Conservation (phyloP, 2,888 invertebrate species). For the Himalopsyche japonica region DNA sequence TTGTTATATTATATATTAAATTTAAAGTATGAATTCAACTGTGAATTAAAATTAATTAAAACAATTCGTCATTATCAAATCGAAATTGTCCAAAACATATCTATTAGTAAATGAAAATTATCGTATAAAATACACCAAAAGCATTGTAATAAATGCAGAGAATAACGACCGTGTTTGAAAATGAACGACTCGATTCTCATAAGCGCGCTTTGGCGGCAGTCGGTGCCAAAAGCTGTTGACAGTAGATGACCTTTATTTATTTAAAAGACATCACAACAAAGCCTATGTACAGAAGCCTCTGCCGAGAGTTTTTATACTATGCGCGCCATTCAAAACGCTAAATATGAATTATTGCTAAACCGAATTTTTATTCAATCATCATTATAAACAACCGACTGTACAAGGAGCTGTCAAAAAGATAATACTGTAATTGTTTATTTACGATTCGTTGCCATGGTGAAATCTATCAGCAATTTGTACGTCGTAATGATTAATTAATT, state of each 20-base stretch:
- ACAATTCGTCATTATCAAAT: too few relatives aligned
- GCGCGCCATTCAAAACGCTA: not conserved
- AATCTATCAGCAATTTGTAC: not conserved
- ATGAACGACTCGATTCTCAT: not conserved
- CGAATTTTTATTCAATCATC: not conserved
- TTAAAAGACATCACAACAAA: not conserved
- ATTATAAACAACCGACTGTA: not conserved
- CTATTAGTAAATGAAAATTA: too few relatives aligned
- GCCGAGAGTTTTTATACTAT: not conserved
- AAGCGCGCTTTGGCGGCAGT: not conserved
- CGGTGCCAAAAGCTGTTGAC: not conserved
- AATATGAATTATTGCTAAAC: not conserved
- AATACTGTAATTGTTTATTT: not conserved
- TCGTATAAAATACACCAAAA: not conserved
- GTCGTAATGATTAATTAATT: not conserved
- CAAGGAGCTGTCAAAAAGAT: not conserved
- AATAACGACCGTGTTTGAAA: not conserved
- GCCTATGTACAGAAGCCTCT: not conserved
- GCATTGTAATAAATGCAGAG: not conserved
- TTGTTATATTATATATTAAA: too few relatives aligned
- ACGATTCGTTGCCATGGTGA: not conserved
- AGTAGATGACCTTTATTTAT: not conserved
- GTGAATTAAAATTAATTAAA: too few relatives aligned
- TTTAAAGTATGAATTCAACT: too few relatives aligned
- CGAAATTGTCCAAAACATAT: too few relatives aligned